Base-by-base conservation (phyloP, 2,888 invertebrate species). In the Odontomyia ornata region DNA sequence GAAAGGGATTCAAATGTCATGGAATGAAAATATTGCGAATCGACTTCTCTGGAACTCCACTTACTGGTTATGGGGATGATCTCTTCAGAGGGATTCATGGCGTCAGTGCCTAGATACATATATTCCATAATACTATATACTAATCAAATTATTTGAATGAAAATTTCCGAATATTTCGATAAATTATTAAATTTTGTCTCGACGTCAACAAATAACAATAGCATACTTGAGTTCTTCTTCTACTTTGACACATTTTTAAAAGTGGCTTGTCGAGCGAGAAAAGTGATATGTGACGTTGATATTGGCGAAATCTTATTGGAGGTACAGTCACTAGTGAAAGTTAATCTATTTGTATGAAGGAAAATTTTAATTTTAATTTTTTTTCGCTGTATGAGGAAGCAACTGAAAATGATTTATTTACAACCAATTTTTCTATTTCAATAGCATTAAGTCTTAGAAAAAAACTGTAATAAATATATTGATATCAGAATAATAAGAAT, bases 71-170 rank as follows among this genome's bases (percentile, higher is more conserved):
- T 78, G n/a, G 80, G 78, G 78, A 85, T 80, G 79, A 86, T 84
- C 78, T 86, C 85, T 60, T 86, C 86, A 27, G 84, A 71, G 65
- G 83, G 83, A 64, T 82, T 85, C 77, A 83, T 84, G 75, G 82
- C 81, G 69, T 85, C 86, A 78, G 82, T 82, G 62, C 84, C 83
- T 79, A 86, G 85, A 81, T 86, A 86, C 79, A 85, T 85, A 82
- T 82, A 86, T 80, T 85, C 86, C 86, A 86, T 86, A 80, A 78
- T 77, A 67, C 9, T 75, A 3, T 47, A 46, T 25, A 43, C 75
- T 64, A 47, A 75, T 75, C 64, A 75, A 75, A 75, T 75, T 75
- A 75, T 75, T 46, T 75, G 43, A 67, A 77, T 77, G 46, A 56
- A 76, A 76, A 76, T 75, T 75, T 69, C 67, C 56, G 76, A 73